phyloP scores from a whole-genome alignment of 1,140 invertebrate species.

The Diploscapter pachys region DNA sequence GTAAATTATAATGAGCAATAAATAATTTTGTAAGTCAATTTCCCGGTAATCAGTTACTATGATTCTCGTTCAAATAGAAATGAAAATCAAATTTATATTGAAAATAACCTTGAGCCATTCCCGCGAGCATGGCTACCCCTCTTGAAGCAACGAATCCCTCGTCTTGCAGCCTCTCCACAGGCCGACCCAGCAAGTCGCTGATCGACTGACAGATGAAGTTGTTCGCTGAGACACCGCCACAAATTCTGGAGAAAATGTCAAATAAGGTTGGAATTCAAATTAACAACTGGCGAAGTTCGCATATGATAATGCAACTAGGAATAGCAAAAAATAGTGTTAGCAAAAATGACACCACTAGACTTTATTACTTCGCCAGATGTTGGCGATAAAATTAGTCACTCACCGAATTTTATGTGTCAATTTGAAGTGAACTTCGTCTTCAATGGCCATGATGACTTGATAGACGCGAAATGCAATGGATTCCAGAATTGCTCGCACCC shows the following conservation, averaged over 20 bases:
- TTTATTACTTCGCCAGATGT: neutral
- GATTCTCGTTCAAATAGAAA: too few species aligned
- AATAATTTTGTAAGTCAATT: too few species aligned
- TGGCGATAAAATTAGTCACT: neutral
- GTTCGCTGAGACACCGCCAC: constrained; percentile 87
- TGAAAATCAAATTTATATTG: too few species aligned
- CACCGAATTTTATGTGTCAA: constrained; percentile 28
- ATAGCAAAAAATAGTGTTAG: constrained; percentile 12
- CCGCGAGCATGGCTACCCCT: constrained; percentile 51
- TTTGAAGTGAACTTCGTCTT: constrained; percentile 62
- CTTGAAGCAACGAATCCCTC: constrained; percentile 52
- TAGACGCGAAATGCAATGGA: constrained; percentile 79
- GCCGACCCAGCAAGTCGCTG: constrained; percentile 73
- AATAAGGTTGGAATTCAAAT: constrained; percentile 16
- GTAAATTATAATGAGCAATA: too few species aligned
- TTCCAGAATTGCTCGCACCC: constrained; percentile 76
- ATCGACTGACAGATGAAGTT: constrained; percentile 83
- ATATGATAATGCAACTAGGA: constrained; percentile 4
- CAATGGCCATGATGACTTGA: constrained; percentile 71
- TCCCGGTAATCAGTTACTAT: too few species aligned
- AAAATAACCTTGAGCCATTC: constrained; percentile 39
- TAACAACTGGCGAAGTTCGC: constrained; percentile 8
- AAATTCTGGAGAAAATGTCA: constrained; percentile 69
- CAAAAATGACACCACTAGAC: neutral
- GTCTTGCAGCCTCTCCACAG: constrained; percentile 69